Evolutionary conservation across 2,113 vertebrate genomes (phyloP).

Genomic region (Pampusana beccarii): DNA sequence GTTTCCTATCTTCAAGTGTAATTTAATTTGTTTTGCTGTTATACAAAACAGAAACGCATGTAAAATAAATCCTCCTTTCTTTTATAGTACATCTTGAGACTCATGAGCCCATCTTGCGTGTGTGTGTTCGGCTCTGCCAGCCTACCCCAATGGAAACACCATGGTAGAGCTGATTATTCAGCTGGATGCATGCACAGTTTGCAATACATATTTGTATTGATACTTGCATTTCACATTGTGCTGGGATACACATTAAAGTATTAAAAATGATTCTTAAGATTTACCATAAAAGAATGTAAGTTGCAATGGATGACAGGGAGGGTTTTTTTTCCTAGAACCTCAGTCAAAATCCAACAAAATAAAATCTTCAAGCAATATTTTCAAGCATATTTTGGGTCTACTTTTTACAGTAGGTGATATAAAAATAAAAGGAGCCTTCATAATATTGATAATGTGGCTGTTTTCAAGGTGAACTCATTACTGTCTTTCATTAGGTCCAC

Average conservation of each 20-base stretch:
- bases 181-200: rapidly evolving
- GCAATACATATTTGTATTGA: too few species aligned
- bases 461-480: neutral
- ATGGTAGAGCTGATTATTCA: neutral
- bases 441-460: neutral
- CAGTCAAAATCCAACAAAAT: neutral
- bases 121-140: rapidly evolving
- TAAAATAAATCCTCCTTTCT: neutral
- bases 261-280: rapidly evolving
- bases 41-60: rapidly evolving
- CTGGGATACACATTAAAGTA: neutral
- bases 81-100: neutral
- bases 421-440: neutral
- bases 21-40: neutral
- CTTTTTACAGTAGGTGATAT: neutral
- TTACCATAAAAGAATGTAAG: neutral
- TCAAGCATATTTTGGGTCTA: neutral
- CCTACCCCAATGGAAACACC: rapidly evolving
- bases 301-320: rapidly evolving
- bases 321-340: neutral
- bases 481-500: neutral
- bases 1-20: neutral
- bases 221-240: rapidly evolving
- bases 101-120: rapidly evolving
- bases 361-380: neutral